A percentile compares a stretch with the other conserved stretches of the same genome.
Conservation (phyloP, 2,888 invertebrate species). For the Heliconius erato region DNA sequence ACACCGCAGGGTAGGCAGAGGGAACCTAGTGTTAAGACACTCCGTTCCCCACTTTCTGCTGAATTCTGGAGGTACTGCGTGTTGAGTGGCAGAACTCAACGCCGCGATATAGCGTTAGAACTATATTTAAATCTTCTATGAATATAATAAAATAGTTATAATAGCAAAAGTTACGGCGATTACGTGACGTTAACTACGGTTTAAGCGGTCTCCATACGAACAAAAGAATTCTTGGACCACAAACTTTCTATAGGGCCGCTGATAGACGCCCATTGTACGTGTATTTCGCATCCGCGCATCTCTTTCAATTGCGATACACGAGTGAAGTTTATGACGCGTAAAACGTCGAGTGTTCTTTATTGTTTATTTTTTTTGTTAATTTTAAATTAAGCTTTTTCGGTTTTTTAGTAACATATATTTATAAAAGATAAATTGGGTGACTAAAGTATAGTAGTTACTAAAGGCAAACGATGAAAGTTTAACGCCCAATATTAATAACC, state of each 20-base stretch:
- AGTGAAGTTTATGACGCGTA: slow-evolving; percentile 71
- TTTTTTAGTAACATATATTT: background rate
- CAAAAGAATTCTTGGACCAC: slow-evolving; percentile 66
- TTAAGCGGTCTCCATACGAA: slow-evolving; percentile 67
- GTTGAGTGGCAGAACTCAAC: too few relatives aligned
- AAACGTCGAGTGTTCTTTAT: slow-evolving; percentile 59
- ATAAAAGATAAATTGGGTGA: background rate
- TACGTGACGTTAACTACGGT: slow-evolving; percentile 62
- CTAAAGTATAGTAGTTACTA: background rate
- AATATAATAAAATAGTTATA: background rate
- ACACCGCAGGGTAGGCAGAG: too few relatives aligned
- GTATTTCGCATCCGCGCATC: slow-evolving; percentile 61
- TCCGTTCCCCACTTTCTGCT: too few relatives aligned
- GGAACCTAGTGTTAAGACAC: too few relatives aligned
- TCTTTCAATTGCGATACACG: slow-evolving; percentile 70
- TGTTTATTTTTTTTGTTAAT: background rate
- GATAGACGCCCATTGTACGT: slow-evolving; percentile 73
- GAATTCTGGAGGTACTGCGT: too few relatives aligned
- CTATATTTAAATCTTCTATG: background rate
- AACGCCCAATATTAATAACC: too few relatives aligned
- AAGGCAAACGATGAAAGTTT: too few relatives aligned
- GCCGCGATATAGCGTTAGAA: too few relatives aligned
- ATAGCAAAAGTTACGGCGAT: slow-evolving; percentile 45
- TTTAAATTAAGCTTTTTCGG: background rate
- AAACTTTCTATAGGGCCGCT: slow-evolving; percentile 65